Evolutionary conservation across 2,888 invertebrate species (phyloP), one percentile per base, ranked within the genome.

Genomic region (Lasioglossum villosulum): DNA sequence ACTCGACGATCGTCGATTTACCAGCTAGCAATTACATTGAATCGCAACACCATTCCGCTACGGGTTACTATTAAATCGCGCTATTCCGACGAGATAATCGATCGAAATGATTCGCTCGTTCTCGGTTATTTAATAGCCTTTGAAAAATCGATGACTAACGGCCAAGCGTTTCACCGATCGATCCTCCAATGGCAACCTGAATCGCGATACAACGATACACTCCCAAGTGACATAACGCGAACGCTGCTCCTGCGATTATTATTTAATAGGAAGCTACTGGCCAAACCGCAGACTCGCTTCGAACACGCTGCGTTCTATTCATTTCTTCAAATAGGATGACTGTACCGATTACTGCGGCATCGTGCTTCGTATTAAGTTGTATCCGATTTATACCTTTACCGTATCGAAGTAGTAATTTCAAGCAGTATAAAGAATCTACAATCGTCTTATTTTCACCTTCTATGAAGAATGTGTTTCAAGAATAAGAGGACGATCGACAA

Each of bases 101-200:
- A 23, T 23, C 52, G 52, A 52, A 8, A 2, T 10, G 52, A 63
- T 63, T 14, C 59, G 5, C 14, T 14, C 59, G 27, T 59, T 16
- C 14, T 4, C 27, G 27, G 30, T 63, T 63, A 63, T 63, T 30
- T 8, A 63, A 63, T 30, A 30, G 63, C 2, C 30, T 30, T 30
- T 63, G 16, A 19, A 63, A 63, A 63, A 63, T 30, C 63, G 63
- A 63, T 63, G 63, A 63, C 30, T 30, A 63, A 63, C 63, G 16
- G 30, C 30, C 30, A 2, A 30, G 19, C 1, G 63, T 63, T 34
- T 4, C 34, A n/a, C 19, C 14, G 34, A 37, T 19, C 37, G 48
- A 37, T 56, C n/a, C 56, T n/a, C 56, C n/a, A n/a, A 56, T 56
- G 12, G n/a, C 56, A 12, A 56, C 3, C 23, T 10, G 52, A n/a